These are phyloP conservation scores for Corvus hawaiiensis DNA, from an alignment of 2,113 vertebrate species.

Conservation along the genomic window DNA sequence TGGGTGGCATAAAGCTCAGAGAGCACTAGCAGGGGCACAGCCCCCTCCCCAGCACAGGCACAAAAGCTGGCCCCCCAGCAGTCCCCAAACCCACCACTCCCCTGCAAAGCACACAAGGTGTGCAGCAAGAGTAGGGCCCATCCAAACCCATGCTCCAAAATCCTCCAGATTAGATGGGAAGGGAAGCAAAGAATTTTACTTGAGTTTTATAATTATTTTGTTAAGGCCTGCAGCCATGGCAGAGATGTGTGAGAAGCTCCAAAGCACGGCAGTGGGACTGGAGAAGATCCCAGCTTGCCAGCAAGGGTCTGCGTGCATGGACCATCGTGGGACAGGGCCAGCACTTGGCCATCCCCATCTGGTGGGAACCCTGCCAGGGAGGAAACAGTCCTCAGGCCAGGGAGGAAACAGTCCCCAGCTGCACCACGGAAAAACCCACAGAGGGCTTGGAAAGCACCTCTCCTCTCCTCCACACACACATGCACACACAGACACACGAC, in stretches of 20 bases:
- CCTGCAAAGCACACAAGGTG: fast-evolving
- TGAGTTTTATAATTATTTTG: background rate
- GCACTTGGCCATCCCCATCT: background rate
- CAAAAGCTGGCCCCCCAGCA: background rate
- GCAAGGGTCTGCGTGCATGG: fast-evolving
- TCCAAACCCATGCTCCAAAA: background rate
- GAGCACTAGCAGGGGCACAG: background rate
- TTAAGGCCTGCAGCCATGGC: background rate
- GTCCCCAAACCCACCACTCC: background rate
- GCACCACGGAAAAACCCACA: background rate
- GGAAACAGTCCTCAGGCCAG: background rate
- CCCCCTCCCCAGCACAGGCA: background rate
- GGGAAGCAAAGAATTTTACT: background rate
- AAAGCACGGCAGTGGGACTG: background rate
- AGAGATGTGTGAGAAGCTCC: background rate
- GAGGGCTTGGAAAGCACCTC: background rate
- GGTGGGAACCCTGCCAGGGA: background rate
- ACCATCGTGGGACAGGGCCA: background rate
- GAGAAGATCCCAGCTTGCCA: background rate
- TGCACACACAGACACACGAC: fast-evolving
- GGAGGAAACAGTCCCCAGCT: background rate
- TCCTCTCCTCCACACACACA: background rate
- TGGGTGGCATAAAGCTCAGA: background rate
- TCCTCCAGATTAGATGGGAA: background rate
- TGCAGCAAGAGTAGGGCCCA: background rate